Evolutionary conservation across 53 echinoderm and acorn worm species (phyloP).

Genomic region (Temnopleurus reevesii): DNA sequence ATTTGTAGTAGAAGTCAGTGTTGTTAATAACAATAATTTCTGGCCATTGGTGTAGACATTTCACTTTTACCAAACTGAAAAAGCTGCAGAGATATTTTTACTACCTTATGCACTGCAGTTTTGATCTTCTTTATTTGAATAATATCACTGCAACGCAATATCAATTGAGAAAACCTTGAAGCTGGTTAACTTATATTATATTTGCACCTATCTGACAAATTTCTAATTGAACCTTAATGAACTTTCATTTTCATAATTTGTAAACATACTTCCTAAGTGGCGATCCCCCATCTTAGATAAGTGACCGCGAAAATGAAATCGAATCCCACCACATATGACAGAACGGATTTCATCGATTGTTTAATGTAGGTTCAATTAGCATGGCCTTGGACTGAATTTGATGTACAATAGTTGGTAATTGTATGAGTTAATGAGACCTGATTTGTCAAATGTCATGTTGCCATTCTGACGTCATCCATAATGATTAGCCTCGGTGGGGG

Average conservation of each 20-base stretch:
- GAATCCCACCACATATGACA: not conserved
- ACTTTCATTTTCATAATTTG: not conserved
- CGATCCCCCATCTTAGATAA: not conserved
- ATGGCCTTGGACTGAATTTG: not conserved
- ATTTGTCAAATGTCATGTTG: conserved; percentile 3
- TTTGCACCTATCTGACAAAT: not conserved
- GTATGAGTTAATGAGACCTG: not conserved
- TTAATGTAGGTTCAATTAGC: not conserved
- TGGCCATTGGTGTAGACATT: too few species aligned
- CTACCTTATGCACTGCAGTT: too few species aligned
- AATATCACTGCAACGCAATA: too few species aligned
- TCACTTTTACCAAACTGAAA: too few species aligned
- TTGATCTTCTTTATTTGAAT: too few species aligned
- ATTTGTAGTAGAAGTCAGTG: too few species aligned
- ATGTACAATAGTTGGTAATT: conserved; percentile 8
- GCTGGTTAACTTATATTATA: not conserved
- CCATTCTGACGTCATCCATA: not conserved
- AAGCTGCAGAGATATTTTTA: too few species aligned
- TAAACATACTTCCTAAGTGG: not conserved
- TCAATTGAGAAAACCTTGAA: not conserved
- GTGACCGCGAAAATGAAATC: not conserved
- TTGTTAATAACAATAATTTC: too few species aligned
- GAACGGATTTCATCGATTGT: not conserved
- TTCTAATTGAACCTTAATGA: not conserved
- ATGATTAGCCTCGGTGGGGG: not conserved